Percentiles rank a stretch among this genome's conserved stretches.
phyloP scores from a whole-genome alignment of 1,140 invertebrate genomes.

The Whitmania pigra region DNA sequence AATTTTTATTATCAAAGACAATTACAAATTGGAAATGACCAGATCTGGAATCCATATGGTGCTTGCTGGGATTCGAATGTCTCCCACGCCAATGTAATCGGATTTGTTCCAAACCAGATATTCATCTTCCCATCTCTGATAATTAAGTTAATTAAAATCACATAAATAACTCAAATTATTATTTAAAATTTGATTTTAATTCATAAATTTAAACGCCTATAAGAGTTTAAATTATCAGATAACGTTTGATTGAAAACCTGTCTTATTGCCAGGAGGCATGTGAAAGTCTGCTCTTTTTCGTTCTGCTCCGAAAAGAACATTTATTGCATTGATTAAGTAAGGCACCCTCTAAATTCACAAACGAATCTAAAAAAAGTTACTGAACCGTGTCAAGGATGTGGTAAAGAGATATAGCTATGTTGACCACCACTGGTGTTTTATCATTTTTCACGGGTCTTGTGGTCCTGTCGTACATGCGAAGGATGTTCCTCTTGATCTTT shows the following conservation, averaged over 20 bases:
- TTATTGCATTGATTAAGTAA: neutral
- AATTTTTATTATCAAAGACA: neutral
- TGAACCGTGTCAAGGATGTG: slow-evolving; percentile 28
- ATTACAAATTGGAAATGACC: slow-evolving; percentile 43
- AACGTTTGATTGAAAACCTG: slow-evolving; percentile 19
- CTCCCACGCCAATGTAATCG: slow-evolving; percentile 35
- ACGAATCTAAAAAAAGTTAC: neutral
- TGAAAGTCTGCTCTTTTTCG: slow-evolving; percentile 27
- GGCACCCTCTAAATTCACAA: neutral
- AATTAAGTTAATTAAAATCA: neutral
- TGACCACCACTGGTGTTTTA: slow-evolving; percentile 21
- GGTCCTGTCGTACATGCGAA: slow-evolving; percentile 25
- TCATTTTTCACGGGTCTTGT: slow-evolving; percentile 25
- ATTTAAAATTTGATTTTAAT: slow-evolving; percentile 1
- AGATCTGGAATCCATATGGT: slow-evolving; percentile 43
- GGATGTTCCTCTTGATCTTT: slow-evolving; percentile 18
- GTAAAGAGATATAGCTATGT: slow-evolving; percentile 26
- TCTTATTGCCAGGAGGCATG: slow-evolving; percentile 25
- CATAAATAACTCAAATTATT: slow-evolving; percentile 1
- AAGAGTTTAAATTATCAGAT: slow-evolving; percentile 17
- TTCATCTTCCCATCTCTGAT: slow-evolving; percentile 38
- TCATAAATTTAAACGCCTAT: slow-evolving; percentile 14
- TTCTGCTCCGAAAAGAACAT: slow-evolving; percentile 22
- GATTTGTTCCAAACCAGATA: slow-evolving; percentile 39
- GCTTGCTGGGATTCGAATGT: slow-evolving; percentile 36